phyloP scores from a whole-genome alignment of 2,888 invertebrate genomes.

The Timandra comae region DNA sequence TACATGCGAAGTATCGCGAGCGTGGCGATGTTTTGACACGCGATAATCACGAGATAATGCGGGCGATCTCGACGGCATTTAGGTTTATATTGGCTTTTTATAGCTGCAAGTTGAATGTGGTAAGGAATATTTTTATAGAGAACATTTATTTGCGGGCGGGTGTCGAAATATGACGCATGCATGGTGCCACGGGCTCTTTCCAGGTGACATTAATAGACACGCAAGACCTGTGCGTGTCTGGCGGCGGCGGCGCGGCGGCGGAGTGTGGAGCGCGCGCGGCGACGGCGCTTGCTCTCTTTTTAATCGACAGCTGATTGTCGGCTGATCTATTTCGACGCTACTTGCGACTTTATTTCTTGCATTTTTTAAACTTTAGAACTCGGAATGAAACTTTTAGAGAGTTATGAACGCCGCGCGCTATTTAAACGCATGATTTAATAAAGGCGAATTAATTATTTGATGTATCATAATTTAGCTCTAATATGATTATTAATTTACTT shows the following conservation, averaged over 20 bases:
- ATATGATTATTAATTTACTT: too few relatives aligned
- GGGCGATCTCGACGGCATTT: conserved; percentile 71
- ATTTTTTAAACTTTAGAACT: too few relatives aligned
- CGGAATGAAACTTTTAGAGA: too few relatives aligned
- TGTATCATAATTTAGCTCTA: too few relatives aligned
- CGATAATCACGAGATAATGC: conserved; percentile 78
- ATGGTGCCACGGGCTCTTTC: conserved; percentile 11
- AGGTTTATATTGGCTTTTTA: conserved; percentile 76
- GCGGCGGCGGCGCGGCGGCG: too few relatives aligned
- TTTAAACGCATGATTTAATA: too few relatives aligned
- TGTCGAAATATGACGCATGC: conserved; percentile 46
- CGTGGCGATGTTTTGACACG: conserved; percentile 78
- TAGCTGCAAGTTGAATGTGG: conserved; percentile 49
- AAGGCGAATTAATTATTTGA: too few relatives aligned
- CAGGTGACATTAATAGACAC: conserved; percentile 23
- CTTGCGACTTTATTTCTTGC: conserved; percentile 3
- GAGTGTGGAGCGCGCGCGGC: background rate
- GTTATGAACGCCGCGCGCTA: too few relatives aligned
- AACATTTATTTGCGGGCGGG: conserved; percentile 43
- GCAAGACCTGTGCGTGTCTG: conserved; percentile 11
- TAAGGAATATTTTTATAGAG: conserved; percentile 51
- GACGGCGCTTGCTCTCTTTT: conserved; percentile 6
- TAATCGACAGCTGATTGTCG: conserved; percentile 27
- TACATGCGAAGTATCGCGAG: conserved; percentile 78
- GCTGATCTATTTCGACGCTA: conserved; percentile 15